phyloP scores from a whole-genome alignment of 2,797 vertebrate species.

The Orientallactaga sibirica region DNA sequence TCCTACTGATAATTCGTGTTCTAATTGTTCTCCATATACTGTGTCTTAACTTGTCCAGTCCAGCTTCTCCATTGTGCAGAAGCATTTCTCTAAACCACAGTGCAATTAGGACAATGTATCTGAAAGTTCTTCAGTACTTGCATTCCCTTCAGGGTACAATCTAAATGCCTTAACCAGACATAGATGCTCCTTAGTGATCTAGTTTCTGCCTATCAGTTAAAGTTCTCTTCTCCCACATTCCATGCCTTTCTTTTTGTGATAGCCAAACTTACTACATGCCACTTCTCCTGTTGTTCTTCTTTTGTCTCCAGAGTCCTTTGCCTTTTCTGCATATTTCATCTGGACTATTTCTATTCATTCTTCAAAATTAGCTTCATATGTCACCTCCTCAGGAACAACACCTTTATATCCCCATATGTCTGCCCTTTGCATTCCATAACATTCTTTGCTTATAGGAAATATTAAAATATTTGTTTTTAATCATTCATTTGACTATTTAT shows the following conservation, averaged over 20 bases:
- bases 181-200: not conserved
- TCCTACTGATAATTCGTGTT: not conserved
- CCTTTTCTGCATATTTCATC: not conserved
- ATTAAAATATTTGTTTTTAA: not conserved
- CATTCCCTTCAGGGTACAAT: not conserved
- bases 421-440: not conserved
- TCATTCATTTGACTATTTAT: not conserved
- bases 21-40: not conserved
- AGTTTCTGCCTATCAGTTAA: not conserved
- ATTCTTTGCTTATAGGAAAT: not conserved
- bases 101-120: not conserved
- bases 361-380: slow-evolving; percentile 30
- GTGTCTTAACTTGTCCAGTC: not conserved
- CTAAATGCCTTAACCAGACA: not conserved
- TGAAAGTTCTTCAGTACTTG: not conserved
- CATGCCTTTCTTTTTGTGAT: not conserved
- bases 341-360: not conserved
- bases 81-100: not conserved
- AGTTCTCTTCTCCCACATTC: not conserved
- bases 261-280: not conserved
- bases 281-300: not conserved
- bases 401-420: not conserved
- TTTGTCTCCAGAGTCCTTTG: not conserved
- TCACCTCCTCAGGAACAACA: not conserved
- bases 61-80: not conserved